Conservation (phyloP, 1,140 invertebrate species). For the Harpegnathos saltator region DNA sequence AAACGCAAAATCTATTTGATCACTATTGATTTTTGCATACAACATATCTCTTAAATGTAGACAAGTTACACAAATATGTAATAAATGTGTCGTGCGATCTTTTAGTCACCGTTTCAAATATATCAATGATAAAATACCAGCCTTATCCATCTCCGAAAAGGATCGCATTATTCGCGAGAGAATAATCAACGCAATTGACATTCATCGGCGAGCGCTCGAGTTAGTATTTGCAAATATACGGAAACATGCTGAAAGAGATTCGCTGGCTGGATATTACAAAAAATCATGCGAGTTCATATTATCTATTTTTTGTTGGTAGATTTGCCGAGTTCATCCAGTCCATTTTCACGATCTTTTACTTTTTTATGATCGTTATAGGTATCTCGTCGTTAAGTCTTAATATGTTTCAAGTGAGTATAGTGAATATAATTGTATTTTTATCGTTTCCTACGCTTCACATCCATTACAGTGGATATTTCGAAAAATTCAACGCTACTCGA, state of each 20-base stretch:
- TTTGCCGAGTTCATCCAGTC: constrained; percentile 10
- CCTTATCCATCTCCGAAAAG: background rate
- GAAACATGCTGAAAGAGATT: background rate
- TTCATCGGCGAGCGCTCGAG: constrained; percentile 34
- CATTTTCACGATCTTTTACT: background rate
- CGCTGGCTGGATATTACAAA: too few relatives aligned
- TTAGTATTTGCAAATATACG: background rate
- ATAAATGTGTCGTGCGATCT: background rate
- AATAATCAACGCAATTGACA: constrained; percentile 13
- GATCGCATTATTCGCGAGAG: constrained; percentile 8
- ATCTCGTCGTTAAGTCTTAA: constrained; percentile 13
- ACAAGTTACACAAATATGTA: background rate
- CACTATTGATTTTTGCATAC: background rate
- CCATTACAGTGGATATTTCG: background rate
- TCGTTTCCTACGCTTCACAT: background rate
- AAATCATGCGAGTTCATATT: background rate
- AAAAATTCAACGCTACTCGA: constrained; percentile 3
- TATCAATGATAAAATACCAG: constrained; percentile 1
- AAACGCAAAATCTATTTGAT: background rate
- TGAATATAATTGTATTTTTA: background rate
- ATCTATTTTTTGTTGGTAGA: background rate
- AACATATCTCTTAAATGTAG: background rate
- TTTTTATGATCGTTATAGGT: constrained; percentile 7
- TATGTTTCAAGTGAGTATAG: constrained; percentile 24
- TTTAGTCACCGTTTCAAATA: constrained; percentile 34